These are phyloP conservation scores for Agrypnia vestita DNA, from an alignment of 1,140 invertebrate genomes.

Conservation along the genomic window DNA sequence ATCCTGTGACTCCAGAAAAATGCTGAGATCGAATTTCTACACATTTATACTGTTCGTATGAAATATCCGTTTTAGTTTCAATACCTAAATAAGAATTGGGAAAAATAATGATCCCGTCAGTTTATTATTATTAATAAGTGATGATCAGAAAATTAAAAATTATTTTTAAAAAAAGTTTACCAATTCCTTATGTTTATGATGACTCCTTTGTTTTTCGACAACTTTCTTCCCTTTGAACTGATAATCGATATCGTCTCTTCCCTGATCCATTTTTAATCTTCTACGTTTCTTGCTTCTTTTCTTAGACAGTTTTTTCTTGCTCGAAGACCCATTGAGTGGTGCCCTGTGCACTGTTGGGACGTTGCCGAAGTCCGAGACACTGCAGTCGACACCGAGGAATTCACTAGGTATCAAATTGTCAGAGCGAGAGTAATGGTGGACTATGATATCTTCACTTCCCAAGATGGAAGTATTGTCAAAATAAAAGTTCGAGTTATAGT, in stretches of 20 bases:
- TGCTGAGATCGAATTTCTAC: not conserved
- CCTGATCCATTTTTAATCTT: constrained; percentile 43
- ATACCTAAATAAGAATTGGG: too few relatives aligned
- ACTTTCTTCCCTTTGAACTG: constrained; percentile 42
- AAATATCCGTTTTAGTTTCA: too few relatives aligned
- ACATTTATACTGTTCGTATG: too few relatives aligned
- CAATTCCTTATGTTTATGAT: constrained; percentile 40
- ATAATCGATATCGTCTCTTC: constrained; percentile 30
- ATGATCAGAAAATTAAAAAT: not conserved
- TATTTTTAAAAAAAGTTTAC: constrained; percentile 11
- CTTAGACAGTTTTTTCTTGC: constrained; percentile 20
- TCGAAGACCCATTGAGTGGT: not conserved
- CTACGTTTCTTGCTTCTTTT: constrained; percentile 51
- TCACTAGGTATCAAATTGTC: constrained; percentile 20
- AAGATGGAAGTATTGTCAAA: constrained; percentile 48
- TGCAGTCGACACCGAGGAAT: constrained; percentile 2
- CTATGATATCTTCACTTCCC: constrained; percentile 18
- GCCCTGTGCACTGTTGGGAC: not conserved
- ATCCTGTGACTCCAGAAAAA: not conserved
- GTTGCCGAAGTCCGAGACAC: not conserved
- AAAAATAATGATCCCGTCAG: not conserved
- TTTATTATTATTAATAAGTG: not conserved
- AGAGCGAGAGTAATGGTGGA: constrained; percentile 29
- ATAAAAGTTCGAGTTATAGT: constrained; percentile 45
- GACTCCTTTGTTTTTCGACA: constrained; percentile 34